Evolutionary conservation across 53 echinoderm and acorn worm genomes (phyloP).

Genomic region (Echinarachnius parma): DNA sequence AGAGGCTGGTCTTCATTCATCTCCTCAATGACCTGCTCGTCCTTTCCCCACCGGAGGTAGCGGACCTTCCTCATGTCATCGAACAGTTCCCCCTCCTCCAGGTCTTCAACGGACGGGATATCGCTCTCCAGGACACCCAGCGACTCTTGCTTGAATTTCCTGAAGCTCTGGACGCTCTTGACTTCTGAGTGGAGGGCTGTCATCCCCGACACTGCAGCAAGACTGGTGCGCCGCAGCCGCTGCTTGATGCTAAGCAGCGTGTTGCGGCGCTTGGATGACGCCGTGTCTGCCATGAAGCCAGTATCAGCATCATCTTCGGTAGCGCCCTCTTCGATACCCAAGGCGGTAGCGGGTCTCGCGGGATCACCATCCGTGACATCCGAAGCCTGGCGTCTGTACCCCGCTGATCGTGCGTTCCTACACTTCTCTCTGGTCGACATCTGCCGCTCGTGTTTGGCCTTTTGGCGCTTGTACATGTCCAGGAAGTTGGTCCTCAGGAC

Average conservation of each 20-base stretch:
- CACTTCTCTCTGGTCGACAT: slow-evolving; percentile 50
- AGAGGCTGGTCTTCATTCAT: slow-evolving; percentile 66
- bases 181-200: slow-evolving; percentile 53
- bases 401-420: background rate
- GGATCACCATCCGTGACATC: background rate
- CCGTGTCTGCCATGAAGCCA: slow-evolving; percentile 60
- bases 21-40: slow-evolving; percentile 56
- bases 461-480: slow-evolving; percentile 69
- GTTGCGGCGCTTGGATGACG: slow-evolving; percentile 28
- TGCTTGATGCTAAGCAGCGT: slow-evolving; percentile 6
- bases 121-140: slow-evolving; percentile 40
- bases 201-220: slow-evolving; percentile 39
- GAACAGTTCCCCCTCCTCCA: slow-evolving; percentile 66
- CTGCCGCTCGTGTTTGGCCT: slow-evolving; percentile 57
- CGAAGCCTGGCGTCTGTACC: no score
- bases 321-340: background rate
- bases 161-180: slow-evolving; percentile 41
- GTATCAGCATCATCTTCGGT: slow-evolving; percentile 1
- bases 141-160: slow-evolving; percentile 33
- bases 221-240: slow-evolving; percentile 40
- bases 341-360: slow-evolving; percentile 15
- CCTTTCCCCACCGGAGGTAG: slow-evolving; percentile 72
- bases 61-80: slow-evolving; percentile 78
- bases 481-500: slow-evolving; percentile 72
- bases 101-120: slow-evolving; percentile 34